Percentiles rank a stretch among this genome's conserved stretches.
Conservation (phyloP, 2,113 vertebrate species). For the Tauraco erythrolophus region DNA sequence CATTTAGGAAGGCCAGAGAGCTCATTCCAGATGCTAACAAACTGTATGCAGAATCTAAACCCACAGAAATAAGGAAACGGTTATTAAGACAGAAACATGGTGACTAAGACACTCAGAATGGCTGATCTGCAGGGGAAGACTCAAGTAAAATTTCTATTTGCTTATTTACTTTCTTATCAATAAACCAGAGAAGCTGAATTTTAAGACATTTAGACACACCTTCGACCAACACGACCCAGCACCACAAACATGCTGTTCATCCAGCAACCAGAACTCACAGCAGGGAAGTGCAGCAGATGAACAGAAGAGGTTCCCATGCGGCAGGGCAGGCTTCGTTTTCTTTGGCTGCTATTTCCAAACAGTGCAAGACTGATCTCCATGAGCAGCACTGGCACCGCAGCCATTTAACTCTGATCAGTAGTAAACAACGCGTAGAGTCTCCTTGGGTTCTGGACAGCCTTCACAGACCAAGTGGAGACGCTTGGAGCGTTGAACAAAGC, state of each 20-base stretch:
- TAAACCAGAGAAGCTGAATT: neutral
- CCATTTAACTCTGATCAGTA: neutral
- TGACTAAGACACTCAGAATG: neutral
- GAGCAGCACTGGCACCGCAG: neutral
- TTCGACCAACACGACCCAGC: neutral
- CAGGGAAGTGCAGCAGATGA: accelerated
- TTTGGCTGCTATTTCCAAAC: neutral
- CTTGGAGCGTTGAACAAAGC: neutral
- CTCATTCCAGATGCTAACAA: neutral
- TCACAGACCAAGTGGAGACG: neutral
- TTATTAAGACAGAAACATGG: neutral
- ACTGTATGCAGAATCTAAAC: neutral
- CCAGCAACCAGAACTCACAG: neutral
- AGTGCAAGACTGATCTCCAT: neutral
- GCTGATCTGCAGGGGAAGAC: neutral
- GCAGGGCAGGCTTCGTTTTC: neutral
- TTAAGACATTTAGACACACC: neutral
- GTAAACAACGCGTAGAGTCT: accelerated
- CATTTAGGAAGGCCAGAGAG: neutral
- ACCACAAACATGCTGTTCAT: neutral
- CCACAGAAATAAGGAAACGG: neutral
- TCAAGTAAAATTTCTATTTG: neutral
- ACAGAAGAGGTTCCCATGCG: neutral
- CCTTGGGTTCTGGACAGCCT: neutral
- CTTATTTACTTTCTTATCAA: neutral